phyloP scores from a whole-genome alignment of 2,113 vertebrate species.

The Ptychochromis oligacanthus region DNA sequence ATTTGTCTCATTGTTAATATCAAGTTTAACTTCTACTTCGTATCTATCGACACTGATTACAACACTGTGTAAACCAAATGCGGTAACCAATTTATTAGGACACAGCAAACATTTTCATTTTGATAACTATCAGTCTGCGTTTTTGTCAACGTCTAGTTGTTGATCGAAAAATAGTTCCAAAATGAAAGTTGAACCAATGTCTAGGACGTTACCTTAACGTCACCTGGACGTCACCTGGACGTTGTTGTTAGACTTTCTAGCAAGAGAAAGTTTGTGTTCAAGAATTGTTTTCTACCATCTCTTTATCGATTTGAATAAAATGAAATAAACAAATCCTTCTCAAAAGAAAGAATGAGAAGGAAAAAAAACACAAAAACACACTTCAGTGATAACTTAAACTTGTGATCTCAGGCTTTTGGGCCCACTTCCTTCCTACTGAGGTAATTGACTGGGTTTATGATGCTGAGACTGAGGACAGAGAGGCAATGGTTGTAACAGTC shows the following conservation, averaged over 20 bases:
- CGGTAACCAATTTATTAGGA: not conserved
- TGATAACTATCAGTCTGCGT: not conserved
- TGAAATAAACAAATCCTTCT: not conserved
- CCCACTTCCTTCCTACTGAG: not conserved
- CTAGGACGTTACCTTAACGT: no score
- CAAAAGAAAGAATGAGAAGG: not conserved
- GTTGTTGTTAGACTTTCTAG: not conserved
- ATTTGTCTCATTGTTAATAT: fast-evolving
- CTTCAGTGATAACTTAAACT: not conserved
- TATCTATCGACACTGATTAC: not conserved
- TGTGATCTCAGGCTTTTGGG: not conserved
- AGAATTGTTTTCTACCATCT: fast-evolving
- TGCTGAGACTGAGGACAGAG: not conserved
- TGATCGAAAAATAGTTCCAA: not conserved
- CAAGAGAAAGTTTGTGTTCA: not conserved
- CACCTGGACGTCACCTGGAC: fast-evolving
- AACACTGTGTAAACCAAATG: not conserved
- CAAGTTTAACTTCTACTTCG: not conserved
- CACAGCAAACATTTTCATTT: not conserved
- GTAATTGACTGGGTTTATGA: not conserved
- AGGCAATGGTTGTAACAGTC: not conserved
- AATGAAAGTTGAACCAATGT: no score
- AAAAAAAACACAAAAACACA: not conserved
- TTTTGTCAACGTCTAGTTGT: not conserved
- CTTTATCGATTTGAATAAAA: fast-evolving